Base-by-base conservation (phyloP, 64 coral and sea anemone species). In the Montipora cactus region DNA sequence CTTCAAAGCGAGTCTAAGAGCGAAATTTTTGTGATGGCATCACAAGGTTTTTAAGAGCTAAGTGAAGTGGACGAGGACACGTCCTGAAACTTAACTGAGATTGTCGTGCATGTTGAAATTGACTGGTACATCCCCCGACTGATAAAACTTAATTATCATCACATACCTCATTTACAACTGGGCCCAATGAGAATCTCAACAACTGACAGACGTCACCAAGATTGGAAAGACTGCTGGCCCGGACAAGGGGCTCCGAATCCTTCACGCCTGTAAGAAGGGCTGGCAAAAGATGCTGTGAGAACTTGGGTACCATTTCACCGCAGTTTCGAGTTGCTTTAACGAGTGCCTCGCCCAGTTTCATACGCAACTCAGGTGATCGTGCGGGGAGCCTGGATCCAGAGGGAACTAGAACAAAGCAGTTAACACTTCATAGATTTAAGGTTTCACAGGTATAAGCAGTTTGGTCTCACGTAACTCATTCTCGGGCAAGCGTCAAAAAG, bases 221-320 rank as follows among this genome's bases (percentile, higher is more conserved):
- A 87, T 94, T 99, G 14, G 95, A 96, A 2, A 99, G 87, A 84
- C 98, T 95, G 90, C 98, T 99, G 77, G 95, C 95, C 82, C 98
- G 92, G 4, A 99, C 87, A 7, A 99, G 46, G n/a, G 81, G 73
- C 23, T 99, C 98, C 44, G 84, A 45, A 52, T 99, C 98, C 58
- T 86, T 78, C 5, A 93, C 87, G 4, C 98, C 98, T 10, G 89
- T 89, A 15, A 96, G 67, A 9, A 99, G 75, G 18, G 98, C 74
- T 21, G 92, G 78, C 52, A 96, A 58, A 11, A 99, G 92, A 28
- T 82, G 85, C 52, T 99, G 94, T 1, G 92, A 96, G 76, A 94
- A 96, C 28, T 45, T 77, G 0, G 98, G 98, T 23, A 96, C 70
- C 53, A 99, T 77, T 7, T 94, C 92, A 23, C 98, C 95, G 47